Evolutionary conservation across 2,113 vertebrate species (phyloP).

Genomic region (Gambusia affinis): DNA sequence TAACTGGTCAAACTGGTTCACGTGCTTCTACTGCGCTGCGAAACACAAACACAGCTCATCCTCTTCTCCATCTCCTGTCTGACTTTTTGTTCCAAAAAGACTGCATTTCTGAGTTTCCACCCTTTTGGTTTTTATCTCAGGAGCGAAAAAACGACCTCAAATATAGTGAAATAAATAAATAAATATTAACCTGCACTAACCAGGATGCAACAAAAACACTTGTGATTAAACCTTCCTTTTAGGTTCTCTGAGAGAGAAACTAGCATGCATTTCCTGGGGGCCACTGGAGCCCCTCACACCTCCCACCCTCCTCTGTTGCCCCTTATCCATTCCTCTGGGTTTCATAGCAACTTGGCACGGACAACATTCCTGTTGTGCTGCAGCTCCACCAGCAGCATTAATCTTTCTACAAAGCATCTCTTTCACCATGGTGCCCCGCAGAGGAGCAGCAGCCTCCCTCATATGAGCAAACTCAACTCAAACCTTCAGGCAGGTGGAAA

Average conservation of each 20-base stretch:
- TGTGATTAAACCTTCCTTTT: neutral
- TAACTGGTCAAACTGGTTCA: neutral
- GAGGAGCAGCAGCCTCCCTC: neutral
- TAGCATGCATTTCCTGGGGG: constrained; percentile 4
- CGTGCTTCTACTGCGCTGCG: neutral
- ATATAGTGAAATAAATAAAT: neutral
- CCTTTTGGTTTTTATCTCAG: neutral
- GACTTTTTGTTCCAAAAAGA: neutral
- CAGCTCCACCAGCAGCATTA: neutral
- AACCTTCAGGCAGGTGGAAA: neutral
- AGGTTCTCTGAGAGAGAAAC: neutral
- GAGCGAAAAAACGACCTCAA: neutral
- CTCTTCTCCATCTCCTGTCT: neutral
- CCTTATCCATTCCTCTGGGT: neutral
- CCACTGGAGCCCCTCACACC: neutral
- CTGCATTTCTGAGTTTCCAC: neutral
- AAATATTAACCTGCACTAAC: neutral
- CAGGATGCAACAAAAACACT: neutral
- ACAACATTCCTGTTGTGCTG: neutral
- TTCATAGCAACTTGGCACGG: constrained; percentile 47
- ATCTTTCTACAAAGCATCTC: constrained; percentile 37
- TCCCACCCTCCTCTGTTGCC: neutral
- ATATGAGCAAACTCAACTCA: neutral
- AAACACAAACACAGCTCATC: neutral
- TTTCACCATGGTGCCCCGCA: constrained; percentile 25